Evolutionary conservation across 1,140 invertebrate species (phyloP).

Genomic region (Drosophila oshimai): DNA sequence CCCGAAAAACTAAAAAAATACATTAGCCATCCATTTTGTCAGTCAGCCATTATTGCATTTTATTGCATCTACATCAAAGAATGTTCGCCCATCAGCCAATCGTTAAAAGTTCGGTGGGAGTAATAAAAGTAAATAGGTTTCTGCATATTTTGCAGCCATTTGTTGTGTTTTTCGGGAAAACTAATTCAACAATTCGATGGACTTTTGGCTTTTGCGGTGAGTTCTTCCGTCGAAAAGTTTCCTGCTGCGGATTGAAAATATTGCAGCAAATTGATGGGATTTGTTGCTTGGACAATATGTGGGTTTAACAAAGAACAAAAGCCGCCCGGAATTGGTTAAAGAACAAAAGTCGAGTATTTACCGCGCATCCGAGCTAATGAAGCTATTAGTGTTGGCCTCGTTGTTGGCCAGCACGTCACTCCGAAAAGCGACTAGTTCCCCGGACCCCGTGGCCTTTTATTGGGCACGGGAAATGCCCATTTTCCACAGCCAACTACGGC

Average conservation of each 20-base stretch:
- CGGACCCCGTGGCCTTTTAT: not conserved
- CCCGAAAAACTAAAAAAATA: too few relatives aligned
- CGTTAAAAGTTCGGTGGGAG: slow-evolving; percentile 2
- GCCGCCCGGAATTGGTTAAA: slow-evolving; percentile 17
- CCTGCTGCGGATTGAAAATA: slow-evolving; percentile 23
- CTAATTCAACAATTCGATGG: slow-evolving; percentile 55
- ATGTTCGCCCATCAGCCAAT: slow-evolving; percentile 7
- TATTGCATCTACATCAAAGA: slow-evolving; percentile 23
- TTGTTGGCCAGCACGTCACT: slow-evolving; percentile 41
- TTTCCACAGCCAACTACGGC: slow-evolving; percentile 47
- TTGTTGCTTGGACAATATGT: slow-evolving; percentile 12
- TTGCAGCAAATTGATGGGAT: slow-evolving; percentile 2
- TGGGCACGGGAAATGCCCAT: slow-evolving; percentile 58
- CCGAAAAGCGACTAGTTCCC: not conserved
- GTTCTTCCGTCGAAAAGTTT: slow-evolving; percentile 21
- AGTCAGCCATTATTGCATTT: slow-evolving; percentile 31
- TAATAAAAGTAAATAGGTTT: slow-evolving; percentile 39
- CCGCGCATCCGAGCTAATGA: slow-evolving; percentile 54
- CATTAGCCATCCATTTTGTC: slow-evolving; percentile 3
- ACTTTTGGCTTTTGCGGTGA: slow-evolving; percentile 42
- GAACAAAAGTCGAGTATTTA: slow-evolving; percentile 25
- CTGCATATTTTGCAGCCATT: slow-evolving; percentile 1
- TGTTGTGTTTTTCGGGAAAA: slow-evolving; percentile 27
- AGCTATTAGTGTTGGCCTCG: slow-evolving; percentile 63
- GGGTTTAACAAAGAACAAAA: slow-evolving; percentile 7